Percentiles rank a stretch among this genome's conserved stretches.
Conservation (phyloP, 2,888 invertebrate species). For the Tromatobia lineatoria region DNA sequence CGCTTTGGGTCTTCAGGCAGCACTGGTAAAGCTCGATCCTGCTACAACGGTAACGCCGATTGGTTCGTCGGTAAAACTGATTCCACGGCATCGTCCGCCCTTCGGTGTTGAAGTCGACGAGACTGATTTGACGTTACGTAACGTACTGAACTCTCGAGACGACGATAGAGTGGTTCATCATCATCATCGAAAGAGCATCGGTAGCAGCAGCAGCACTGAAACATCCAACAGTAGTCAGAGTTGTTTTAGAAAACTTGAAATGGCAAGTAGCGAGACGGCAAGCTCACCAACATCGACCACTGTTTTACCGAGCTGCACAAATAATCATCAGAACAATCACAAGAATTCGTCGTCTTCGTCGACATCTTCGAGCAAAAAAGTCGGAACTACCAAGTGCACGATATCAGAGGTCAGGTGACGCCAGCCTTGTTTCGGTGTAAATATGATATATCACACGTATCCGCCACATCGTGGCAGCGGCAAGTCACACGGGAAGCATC, state of each 20-base stretch:
- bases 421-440: slow-evolving; percentile 83
- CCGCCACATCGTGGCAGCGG: slow-evolving; percentile 82
- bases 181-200: slow-evolving; percentile 62
- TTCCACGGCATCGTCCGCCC: slow-evolving; percentile 72
- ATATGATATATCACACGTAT: slow-evolving; percentile 84
- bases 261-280: slow-evolving; percentile 47
- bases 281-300: slow-evolving; percentile 30
- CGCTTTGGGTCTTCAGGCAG: slow-evolving; percentile 83
- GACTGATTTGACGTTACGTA: slow-evolving; percentile 74
- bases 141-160: slow-evolving; percentile 65
- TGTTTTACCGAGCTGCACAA: slow-evolving; percentile 72
- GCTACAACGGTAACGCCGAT: slow-evolving; percentile 84
- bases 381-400: slow-evolving; percentile 66
- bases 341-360: slow-evolving; percentile 64
- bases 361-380: slow-evolving; percentile 66
- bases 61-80: slow-evolving; percentile 77
- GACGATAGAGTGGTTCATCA: slow-evolving; percentile 64
- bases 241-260: slow-evolving; percentile 61
- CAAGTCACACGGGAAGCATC: slow-evolving; percentile 83
- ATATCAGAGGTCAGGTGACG: slow-evolving; percentile 82
- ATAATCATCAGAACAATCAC: slow-evolving; percentile 65
- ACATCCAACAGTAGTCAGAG: slow-evolving; percentile 62
- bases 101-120: slow-evolving; percentile 75
- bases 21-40: slow-evolving; percentile 83
- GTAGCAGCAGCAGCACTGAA: slow-evolving; percentile 64